Evolutionary conservation across 2,797 vertebrate species (phyloP).

Genomic region (Catostomus latipinnis): DNA sequence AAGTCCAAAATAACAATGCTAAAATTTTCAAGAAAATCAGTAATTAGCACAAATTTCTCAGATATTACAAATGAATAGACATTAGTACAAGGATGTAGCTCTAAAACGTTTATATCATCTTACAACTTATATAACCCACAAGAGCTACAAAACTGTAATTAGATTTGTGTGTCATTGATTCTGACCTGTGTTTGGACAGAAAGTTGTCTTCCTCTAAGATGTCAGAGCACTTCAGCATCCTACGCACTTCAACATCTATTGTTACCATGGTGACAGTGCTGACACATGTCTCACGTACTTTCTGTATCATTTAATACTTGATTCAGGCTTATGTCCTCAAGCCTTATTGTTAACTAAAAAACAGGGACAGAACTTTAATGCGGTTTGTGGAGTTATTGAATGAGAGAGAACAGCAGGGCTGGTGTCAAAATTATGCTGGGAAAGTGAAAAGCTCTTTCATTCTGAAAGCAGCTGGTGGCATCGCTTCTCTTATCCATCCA

Average conservation of each 20-base stretch:
- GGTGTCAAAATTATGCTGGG: no score
- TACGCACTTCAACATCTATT: constrained; percentile 70
- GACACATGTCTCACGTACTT: constrained; percentile 53
- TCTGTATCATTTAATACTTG: constrained; percentile 25
- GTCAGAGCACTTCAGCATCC: constrained; percentile 54
- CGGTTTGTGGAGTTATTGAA: constrained; percentile 15
- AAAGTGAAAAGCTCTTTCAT: constrained; percentile 12
- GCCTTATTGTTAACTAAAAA: background rate
- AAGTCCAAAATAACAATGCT: no score
- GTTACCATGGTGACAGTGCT: constrained; percentile 74
- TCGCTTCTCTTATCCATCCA: constrained; percentile 27
- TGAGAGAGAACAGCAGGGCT: background rate
- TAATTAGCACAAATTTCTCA: background rate
- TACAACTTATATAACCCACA: constrained; percentile 4
- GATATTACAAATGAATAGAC: background rate
- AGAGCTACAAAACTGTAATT: constrained; percentile 16
- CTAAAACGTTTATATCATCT: background rate
- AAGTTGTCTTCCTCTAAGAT: constrained; percentile 54
- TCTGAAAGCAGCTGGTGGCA: constrained; percentile 4
- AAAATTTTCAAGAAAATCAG: background rate
- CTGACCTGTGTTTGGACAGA: constrained; percentile 43
- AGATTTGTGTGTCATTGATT: constrained; percentile 21
- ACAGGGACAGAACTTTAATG: background rate
- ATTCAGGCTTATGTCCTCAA: constrained; percentile 7
- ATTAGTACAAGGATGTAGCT: background rate